A percentile compares a stretch with the other conserved stretches of the same genome.
These are phyloP conservation scores for Osmerus eperlanus DNA, from an alignment of 2,113 vertebrate genomes.

Conservation along the genomic window DNA sequence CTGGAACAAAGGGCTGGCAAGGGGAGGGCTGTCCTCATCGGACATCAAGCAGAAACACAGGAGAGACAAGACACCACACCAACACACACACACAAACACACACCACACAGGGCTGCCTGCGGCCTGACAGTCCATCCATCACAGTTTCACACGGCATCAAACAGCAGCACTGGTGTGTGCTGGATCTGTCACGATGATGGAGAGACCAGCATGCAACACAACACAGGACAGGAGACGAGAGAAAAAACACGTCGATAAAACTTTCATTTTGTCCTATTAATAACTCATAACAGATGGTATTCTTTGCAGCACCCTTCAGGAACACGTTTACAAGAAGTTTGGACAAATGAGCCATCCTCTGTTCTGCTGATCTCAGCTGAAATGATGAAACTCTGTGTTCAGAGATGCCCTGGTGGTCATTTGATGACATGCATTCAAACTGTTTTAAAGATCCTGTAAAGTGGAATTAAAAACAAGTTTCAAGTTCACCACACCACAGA, in stretches of 20 bases:
- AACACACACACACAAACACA: slow-evolving; percentile 19
- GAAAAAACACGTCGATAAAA: slow-evolving; percentile 48
- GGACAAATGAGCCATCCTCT: background rate
- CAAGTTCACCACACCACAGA: no score
- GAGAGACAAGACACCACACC: background rate
- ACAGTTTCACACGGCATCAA: slow-evolving; percentile 53
- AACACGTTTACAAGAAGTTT: slow-evolving; percentile 14
- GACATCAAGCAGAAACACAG: no score
- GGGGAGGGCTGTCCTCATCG: no score
- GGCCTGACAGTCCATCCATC: slow-evolving; percentile 47
- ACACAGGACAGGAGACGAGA: slow-evolving; percentile 30
- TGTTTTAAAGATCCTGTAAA: no score
- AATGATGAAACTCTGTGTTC: no score
- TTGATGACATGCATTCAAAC: no score
- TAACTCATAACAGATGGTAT: slow-evolving; percentile 27
- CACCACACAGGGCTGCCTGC: slow-evolving; percentile 27
- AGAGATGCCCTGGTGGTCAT: no score
- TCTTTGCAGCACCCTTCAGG: slow-evolving; percentile 20
- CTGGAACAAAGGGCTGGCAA: no score
- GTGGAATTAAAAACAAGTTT: no score
- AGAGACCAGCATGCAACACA: slow-evolving; percentile 27
- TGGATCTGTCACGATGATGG: slow-evolving; percentile 58
- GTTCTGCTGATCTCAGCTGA: slow-evolving; percentile 9
- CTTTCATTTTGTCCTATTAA: slow-evolving; percentile 45
- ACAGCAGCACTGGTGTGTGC: slow-evolving; percentile 29